A percentile compares a stretch with the other conserved stretches of the same genome.
These are phyloP conservation scores for Stegodyphus mimosarum DNA, from an alignment of 1,140 invertebrate species.

Conservation along the genomic window DNA sequence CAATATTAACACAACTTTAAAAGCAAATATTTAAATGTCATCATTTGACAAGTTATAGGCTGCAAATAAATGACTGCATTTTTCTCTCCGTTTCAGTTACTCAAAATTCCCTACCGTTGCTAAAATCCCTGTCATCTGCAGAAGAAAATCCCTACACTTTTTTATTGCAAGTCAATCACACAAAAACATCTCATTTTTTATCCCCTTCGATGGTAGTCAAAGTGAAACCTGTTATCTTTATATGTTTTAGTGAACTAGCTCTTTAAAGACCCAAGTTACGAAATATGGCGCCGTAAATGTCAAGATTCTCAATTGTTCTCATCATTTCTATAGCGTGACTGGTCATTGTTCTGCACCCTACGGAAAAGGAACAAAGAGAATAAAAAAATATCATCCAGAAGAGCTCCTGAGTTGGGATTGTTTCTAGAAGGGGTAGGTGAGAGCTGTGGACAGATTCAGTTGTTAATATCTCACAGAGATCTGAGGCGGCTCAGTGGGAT, in stretches of 20 bases:
- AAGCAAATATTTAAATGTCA: no score
- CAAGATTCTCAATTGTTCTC: conserved; percentile 42
- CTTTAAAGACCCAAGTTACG: conserved; percentile 31
- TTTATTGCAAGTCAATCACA: conserved; percentile 8
- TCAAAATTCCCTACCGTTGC: no score
- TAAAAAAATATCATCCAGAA: background rate
- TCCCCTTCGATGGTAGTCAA: conserved; percentile 8
- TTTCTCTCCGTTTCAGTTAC: no score
- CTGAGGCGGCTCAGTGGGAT: background rate
- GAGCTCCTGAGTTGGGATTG: background rate
- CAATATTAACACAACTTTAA: no score
- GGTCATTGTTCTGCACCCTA: conserved; percentile 25
- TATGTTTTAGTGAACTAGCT: conserved; percentile 15
- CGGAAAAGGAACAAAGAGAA: background rate
- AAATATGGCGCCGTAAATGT: conserved; percentile 43
- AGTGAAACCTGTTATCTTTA: conserved; percentile 26
- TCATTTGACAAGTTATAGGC: no score
- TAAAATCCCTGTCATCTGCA: no score
- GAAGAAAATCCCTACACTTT: no score
- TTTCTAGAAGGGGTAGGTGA: background rate
- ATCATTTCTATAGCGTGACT: conserved; percentile 47
- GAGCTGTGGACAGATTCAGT: background rate
- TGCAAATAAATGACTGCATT: no score
- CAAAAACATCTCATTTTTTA: background rate
- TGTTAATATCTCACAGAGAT: conserved; percentile 2